phyloP scores from a whole-genome alignment of 2,888 invertebrate species.

The Eupeodes latifasciatus region DNA sequence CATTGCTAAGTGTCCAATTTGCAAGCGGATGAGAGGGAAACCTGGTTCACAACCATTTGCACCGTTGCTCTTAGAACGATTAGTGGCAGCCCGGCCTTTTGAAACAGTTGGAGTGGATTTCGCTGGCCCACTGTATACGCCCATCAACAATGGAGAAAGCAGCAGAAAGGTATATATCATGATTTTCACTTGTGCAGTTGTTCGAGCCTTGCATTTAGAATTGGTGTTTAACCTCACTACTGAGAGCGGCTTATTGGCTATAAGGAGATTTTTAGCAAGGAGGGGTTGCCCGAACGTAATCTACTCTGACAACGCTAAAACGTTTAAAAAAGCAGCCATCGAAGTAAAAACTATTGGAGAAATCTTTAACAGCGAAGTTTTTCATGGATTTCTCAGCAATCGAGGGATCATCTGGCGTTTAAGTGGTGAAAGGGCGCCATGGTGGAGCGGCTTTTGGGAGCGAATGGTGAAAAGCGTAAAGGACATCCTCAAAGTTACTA shows the following conservation, averaged over 20 bases:
- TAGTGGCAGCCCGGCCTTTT: slow-evolving; percentile 24
- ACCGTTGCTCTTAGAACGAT: slow-evolving; percentile 19
- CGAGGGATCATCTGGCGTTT: slow-evolving; percentile 3
- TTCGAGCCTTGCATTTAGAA: slow-evolving; percentile 54
- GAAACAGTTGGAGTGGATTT: slow-evolving; percentile 52
- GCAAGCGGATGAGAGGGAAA: slow-evolving; percentile 23
- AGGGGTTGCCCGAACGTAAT: slow-evolving; percentile 11
- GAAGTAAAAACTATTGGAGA: not conserved
- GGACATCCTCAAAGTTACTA: not conserved
- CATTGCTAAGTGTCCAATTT: slow-evolving; percentile 25
- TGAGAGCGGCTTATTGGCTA: slow-evolving; percentile 32
- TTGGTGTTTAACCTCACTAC: slow-evolving; percentile 36
- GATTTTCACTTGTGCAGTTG: slow-evolving; percentile 52
- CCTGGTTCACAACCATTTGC: slow-evolving; percentile 50
- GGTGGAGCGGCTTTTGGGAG: slow-evolving; percentile 7
- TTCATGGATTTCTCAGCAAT: not conserved
- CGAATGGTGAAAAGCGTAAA: slow-evolving; percentile 8
- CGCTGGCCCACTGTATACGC: slow-evolving; percentile 41
- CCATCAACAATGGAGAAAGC: not conserved
- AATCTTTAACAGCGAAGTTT: slow-evolving; percentile 6
- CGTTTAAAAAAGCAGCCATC: slow-evolving; percentile 42
- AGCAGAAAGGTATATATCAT: slow-evolving; percentile 17
- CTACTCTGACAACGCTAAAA: slow-evolving; percentile 51
- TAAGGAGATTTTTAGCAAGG: slow-evolving; percentile 46
- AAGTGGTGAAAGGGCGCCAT: not conserved